Conservation (phyloP, 2,888 invertebrate species). For the Crocallis elinguaria region DNA sequence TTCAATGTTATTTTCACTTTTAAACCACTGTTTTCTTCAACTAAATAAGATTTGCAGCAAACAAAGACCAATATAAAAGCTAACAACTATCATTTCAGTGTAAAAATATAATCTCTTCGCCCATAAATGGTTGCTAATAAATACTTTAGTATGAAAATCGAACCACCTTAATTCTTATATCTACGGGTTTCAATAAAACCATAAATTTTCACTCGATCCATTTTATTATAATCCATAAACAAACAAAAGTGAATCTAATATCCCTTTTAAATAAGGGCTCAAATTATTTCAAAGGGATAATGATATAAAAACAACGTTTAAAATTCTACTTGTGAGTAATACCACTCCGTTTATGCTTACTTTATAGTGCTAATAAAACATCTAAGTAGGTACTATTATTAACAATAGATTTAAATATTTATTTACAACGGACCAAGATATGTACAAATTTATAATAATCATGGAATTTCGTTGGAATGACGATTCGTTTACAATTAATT, state of each 20-base stretch:
- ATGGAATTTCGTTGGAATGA: conserved; percentile 61
- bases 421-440: conserved; percentile 66
- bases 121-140: no score
- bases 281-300: conserved; percentile 82
- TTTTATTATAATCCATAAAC: conserved; percentile 58
- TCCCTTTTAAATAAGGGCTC: conserved; percentile 84
- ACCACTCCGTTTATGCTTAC: conserved; percentile 28
- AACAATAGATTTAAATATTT: conserved; percentile 48
- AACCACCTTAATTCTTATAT: not conserved
- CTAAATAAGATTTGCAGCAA: no score
- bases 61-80: no score
- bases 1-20: no score
- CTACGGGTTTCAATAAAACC: conserved; percentile 2
- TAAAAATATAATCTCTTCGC: no score
- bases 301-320: conserved; percentile 48
- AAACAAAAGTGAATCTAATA: conserved; percentile 62
- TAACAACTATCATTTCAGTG: no score
- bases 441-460: conserved; percentile 55
- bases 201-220: conserved; percentile 24
- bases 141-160: no score
- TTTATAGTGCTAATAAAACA: conserved; percentile 37
- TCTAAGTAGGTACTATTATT: conserved; percentile 35
- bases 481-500: conserved; percentile 53
- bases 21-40: no score
- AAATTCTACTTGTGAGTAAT: conserved; percentile 37